Evolutionary conservation across 2,797 vertebrate genomes (phyloP).

Genomic region (Picus viridis): DNA sequence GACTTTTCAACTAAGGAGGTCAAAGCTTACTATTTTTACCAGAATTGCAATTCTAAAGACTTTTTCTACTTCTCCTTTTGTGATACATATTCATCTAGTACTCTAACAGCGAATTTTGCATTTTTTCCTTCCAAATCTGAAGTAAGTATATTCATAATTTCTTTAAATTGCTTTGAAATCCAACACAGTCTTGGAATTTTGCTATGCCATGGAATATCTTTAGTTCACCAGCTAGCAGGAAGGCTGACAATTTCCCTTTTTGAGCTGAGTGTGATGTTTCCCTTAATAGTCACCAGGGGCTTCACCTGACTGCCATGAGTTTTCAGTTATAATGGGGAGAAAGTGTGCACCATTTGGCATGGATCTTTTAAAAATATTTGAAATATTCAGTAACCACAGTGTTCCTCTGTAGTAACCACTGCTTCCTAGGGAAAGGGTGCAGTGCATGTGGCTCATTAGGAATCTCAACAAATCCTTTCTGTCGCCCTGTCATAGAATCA

Average conservation of each 20-base stretch:
- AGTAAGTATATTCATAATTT: not conserved
- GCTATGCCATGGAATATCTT: not conserved
- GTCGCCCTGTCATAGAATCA: not conserved
- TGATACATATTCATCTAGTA: not conserved
- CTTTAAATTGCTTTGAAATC: not conserved
- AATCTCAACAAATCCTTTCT: not conserved
- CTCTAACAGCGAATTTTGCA: not conserved
- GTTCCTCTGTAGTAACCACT: too few relatives aligned
- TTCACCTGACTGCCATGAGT: too few relatives aligned
- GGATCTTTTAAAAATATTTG: too few relatives aligned
- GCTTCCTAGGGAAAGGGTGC: too few relatives aligned
- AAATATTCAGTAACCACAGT: too few relatives aligned
- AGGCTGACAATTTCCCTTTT: not conserved
- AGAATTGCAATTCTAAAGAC: not conserved
- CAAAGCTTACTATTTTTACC: slow-evolving; percentile 19
- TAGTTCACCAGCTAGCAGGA: not conserved
- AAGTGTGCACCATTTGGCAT: too few relatives aligned
- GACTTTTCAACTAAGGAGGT: slow-evolving; percentile 4
- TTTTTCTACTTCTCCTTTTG: not conserved
- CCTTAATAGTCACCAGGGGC: too few relatives aligned
- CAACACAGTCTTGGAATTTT: not conserved
- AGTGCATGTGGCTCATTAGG: too few relatives aligned
- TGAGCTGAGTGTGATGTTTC: too few relatives aligned
- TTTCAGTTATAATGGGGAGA: too few relatives aligned
- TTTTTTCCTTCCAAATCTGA: not conserved